Base-by-base conservation (phyloP, 2,888 invertebrate genomes). In the Julus scanicus region DNA sequence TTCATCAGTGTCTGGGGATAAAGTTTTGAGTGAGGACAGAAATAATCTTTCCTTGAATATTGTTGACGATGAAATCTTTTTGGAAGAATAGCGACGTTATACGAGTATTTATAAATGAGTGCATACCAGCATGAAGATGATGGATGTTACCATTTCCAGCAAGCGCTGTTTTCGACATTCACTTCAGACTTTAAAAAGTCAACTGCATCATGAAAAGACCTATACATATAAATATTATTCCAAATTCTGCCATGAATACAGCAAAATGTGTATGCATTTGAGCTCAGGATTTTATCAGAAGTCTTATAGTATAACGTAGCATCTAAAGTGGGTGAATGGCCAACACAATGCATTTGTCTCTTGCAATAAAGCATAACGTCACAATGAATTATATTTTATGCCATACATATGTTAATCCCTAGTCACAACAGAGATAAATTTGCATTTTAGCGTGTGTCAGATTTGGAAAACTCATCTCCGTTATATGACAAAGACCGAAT, bases 351-450 rank as follows among this genome's bases (percentile, higher is more conserved):
- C 63, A 63, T 63, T 63, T n/a, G n/a, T n/a, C 6, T n/a, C n/a
- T 15, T 63, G 63, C 20, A 71, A 9, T 71, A 71, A n/a, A 29
- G 20, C 20, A 71, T 29, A 71, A 71, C 29, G 63, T 71, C 63
- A 71, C 63, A 20, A 20, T 71, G 63, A 71, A 71, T 71, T 71
- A 71, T 71, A 20, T 71, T 71, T 71, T 71, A 71, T 71, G 63
- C 63, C 20, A 71, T 71, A 17, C 63, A 20, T 71, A 71, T 71
- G 63, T 71, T 71, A 71, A 71, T 71, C 63, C 63, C 63, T 71
- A 71, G 63, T 71, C 63, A 71, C 63, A 71, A 71, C 63, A 71
- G 63, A 71, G 63, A 71, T 71, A 71, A 71, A 71, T 71, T 71
- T 71, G 63, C 63, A 71, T 71, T 71, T 71, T 71, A 71, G 63